Evolutionary conservation across 2,888 invertebrate genomes (phyloP), one percentile per base, ranked within the genome.

Genomic region (Pardosa pseudoannulata): DNA sequence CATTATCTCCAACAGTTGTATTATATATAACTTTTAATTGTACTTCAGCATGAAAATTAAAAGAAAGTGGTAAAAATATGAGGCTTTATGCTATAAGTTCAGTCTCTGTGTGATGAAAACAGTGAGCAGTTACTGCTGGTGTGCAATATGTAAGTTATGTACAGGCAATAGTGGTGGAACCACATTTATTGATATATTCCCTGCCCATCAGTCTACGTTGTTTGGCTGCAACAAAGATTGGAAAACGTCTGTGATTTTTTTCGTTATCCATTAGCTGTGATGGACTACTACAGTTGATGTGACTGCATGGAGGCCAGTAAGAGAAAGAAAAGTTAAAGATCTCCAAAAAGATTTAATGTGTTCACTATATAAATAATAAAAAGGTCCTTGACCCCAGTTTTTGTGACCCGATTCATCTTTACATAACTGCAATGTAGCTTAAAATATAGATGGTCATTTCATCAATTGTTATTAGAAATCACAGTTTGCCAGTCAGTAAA

Each of bases 91-190:
- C 70, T 41, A 70, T 50, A 74, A 29, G 56, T 16, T 36, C n/a
- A 41, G 28, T 64, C 78, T 65, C 46, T 70, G 64, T 74, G 79
- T 74, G 41, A 74, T 79, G 85, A 75, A 67, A 79, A 86, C 79
- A 86, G 74, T 72, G 71, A 62, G 78, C 78, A 85, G 79, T 68
- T 73, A 79, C 72, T 79, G 78, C 86, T 86, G 79, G 70, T 87
- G 87, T 87, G 87, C 87, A 87, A 87, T 87, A 87, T 87, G 78
- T 83, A 83, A 67, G 76, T 76, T 85, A 85, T 87, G 87, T 87
- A 79, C 79, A 80, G 80, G 87, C 87, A 80, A 80, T 80, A 76
- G 75, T 87, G 75, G 76, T 87, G 65, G 75, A 80, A 67, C 70
- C 75, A 62, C 28, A 56, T 80, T 75, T 74, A 72, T 62, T 56